Base-by-base conservation (phyloP, 2,888 invertebrate species). In the Oligia latruncula region DNA sequence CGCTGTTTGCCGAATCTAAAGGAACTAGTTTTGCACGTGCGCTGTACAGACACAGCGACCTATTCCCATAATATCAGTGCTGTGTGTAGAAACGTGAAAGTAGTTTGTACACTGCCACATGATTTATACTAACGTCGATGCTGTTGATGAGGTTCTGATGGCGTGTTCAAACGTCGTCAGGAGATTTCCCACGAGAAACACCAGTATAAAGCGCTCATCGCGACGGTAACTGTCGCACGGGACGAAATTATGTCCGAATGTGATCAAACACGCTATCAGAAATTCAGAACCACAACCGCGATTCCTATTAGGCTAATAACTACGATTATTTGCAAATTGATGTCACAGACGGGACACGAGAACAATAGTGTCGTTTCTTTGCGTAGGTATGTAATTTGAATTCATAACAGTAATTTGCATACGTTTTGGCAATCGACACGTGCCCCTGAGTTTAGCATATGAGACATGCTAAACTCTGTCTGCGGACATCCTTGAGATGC, bases 271-370 rank as follows among this genome's bases (percentile, higher is more conserved):
- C 84, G 83, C 78, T 79, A 84, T 88, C 83, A 81, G 13, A 75
- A 77, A 82, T 90, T 91, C 89, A 87, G 83, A 81, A 91, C 81
- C 80, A 89, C 83, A 86, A 88, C 85, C 90, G 91, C 89, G 86
- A 87, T 84, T 84, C 88, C 84, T 87, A 92, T 94, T 92, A 92
- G 83, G 71, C 88, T 91, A 93, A 94, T 93, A 91, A 90, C 86
- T 82, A 89, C 90, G 88, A 94, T 94, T 93, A 94, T 93, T 94
- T 92, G 91, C 92, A 94, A 93, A 93, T 94, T 89, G 90, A 91
- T 90, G 90, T 90, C 90, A 85, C 89, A 89, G 86, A 88, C 89
- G 88, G 88, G 86, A 83, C 84, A 77, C 83, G 85, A 91, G 90
- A 93, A 94, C 94, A 95, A 95, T 94, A 91, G 93, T 86, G 88